Base-by-base conservation (phyloP, 2,888 invertebrate genomes). In the Camptogramma bilineatum region DNA sequence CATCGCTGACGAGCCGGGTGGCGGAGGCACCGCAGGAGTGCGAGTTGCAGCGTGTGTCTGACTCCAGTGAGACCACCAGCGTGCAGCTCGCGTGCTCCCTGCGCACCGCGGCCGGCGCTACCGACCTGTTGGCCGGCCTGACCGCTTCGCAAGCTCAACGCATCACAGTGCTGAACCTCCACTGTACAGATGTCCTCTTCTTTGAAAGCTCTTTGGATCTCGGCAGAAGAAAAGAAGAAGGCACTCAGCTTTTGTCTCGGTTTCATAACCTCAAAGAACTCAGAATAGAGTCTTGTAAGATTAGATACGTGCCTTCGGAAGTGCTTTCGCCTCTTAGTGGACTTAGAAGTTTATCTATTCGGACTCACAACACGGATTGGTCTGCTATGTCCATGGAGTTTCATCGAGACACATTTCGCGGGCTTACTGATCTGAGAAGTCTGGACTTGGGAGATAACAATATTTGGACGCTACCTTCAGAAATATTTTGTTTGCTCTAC, bases 311-410 rank as follows among this genome's bases (percentile, higher is more conserved):
- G 63, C 96, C 96, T 4, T 94, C 95, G 31, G 95, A 95, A 46
- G 95, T 95, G 54, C 92, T 97, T 74, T 92, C 95, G 24, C 94
- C 95, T 53, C 91, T 97, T 39, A 94, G 94, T 74, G 95, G 95
- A 76, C 87, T 97, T 24, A 92, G 95, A 55, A 94, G 94, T 69
- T 87, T 97, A 56, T 94, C 95, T 31, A 87, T 97, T 72, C 94
- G 96, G 52, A 96, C 96, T 17, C 96, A 95, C 82, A 97, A 96
- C 82, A 95, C 96, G 28, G 96, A 96, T 80, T 96, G 96, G 96
- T 96, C 96, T 13, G 95, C 96, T 18, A 95, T 96, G 95, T 95
- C 96, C 21, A 93, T 97, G 89, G 96, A 96, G 75, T 93, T 97
- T 68, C 95, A 96, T 77, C 93, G 95, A 47, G 96, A 96, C 78